Base-by-base conservation (phyloP, 2,888 invertebrate genomes). In the Latheticus oryzae region DNA sequence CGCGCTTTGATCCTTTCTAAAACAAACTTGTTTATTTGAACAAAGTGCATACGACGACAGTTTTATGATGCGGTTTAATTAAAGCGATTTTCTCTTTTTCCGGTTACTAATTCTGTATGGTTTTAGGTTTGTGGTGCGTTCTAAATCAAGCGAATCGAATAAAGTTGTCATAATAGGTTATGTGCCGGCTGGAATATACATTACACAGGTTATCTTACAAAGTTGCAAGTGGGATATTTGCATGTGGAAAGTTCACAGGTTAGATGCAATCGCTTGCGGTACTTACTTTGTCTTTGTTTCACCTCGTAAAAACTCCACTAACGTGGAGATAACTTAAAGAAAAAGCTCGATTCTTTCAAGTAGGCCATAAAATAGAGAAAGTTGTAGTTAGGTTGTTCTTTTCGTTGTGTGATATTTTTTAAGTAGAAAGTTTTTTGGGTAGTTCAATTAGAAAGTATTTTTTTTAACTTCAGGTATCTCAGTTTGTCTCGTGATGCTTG, bases 161-260 rank as follows among this genome's bases (percentile, higher is more conserved):
- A 71, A 71, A 75, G 71, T 72, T 75, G 73, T 75, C 74, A 75
- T 74, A 74, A 73, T 75, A 71, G 72, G 65, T 73, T 74, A 73
- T 73, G 71, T 67, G 69, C 45, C 67, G 64, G 68, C 64, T 61
- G 66, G 63, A 61, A 58, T 69, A 71, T 73, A 71, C 67, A 67
- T 74, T 70, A 70, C 71, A 66, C 28, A 12, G 69, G 67, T 72
- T 73, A 73, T 74, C 73, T 72, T 67, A 64, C 67, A 61, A 65
- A 70, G 68, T 70, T 70, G 70, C 73, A 71, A 69, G 69, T 71
- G 64, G 70, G 69, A 73, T 74, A 76, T 76, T 76, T 76, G 75
- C 76, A 76, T 76, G 75, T 70, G 68, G 70, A 75, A 74, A 73
- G 72, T 74, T 73, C 73, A 73, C 70, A 68, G 73, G 73, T 74